phyloP scores from a whole-genome alignment of 2,113 vertebrate species.

The human region GRCh38 chr2:64943001-64943500 shows the following conservation, averaged over 20 bases:
- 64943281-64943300: not conserved
- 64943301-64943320: not conserved
- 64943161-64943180: not conserved
- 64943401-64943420: too few relatives aligned
- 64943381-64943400: too few relatives aligned
- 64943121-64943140: not conserved
- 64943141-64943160: not conserved
- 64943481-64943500: too few relatives aligned
- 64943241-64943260: not conserved
- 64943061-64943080: fast-evolving
- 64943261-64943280: not conserved
- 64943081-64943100: fast-evolving
- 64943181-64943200: not conserved
- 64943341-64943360: not conserved
- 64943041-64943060: fast-evolving
- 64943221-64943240: not conserved
- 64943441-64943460: too few relatives aligned
- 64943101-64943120: not conserved
- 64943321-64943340: not conserved
- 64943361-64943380: too few relatives aligned
- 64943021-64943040: not conserved
- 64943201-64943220: not conserved
- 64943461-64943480: too few relatives aligned
- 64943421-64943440: too few relatives aligned
- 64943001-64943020: not conserved